Conservation (phyloP, 1,140 invertebrate genomes). For the Tetramorium simillimum region DNA sequence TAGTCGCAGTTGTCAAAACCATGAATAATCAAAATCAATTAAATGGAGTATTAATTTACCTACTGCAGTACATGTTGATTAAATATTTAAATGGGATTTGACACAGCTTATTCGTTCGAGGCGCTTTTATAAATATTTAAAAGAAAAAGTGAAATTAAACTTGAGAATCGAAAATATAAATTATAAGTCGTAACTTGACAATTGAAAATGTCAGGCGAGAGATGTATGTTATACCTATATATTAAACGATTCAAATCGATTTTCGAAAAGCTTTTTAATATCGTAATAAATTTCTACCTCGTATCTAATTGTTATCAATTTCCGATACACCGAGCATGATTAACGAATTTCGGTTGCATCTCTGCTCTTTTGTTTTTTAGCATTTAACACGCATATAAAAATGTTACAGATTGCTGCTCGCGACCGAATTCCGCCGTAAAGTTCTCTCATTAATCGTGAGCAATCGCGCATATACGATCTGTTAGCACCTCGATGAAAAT, state of each 20-base stretch:
- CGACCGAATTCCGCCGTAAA: conserved; percentile 1
- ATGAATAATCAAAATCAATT: neutral
- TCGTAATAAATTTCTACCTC: neutral
- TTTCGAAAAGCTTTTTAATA: neutral
- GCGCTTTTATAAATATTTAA: no score
- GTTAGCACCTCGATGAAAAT: conserved; percentile 7
- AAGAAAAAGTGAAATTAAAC: no score
- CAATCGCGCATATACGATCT: neutral
- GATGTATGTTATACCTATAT: neutral
- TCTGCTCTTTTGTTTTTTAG: neutral
- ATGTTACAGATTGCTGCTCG: neutral
- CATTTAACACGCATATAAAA: conserved; percentile 23
- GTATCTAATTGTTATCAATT: neutral
- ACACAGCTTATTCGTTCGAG: no score
- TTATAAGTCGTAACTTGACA: neutral
- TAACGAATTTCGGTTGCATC: neutral
- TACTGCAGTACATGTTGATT: neutral
- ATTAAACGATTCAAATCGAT: neutral
- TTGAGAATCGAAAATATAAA: neutral
- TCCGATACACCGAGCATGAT: neutral
- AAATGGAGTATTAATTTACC: neutral
- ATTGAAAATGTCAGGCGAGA: neutral
- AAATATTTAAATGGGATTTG: no score
- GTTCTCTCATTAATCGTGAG: conserved; percentile 1
- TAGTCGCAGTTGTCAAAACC: neutral